These are phyloP conservation scores for Baryphthengus martii DNA, from an alignment of 2,113 vertebrate species.

Conservation along the genomic window DNA sequence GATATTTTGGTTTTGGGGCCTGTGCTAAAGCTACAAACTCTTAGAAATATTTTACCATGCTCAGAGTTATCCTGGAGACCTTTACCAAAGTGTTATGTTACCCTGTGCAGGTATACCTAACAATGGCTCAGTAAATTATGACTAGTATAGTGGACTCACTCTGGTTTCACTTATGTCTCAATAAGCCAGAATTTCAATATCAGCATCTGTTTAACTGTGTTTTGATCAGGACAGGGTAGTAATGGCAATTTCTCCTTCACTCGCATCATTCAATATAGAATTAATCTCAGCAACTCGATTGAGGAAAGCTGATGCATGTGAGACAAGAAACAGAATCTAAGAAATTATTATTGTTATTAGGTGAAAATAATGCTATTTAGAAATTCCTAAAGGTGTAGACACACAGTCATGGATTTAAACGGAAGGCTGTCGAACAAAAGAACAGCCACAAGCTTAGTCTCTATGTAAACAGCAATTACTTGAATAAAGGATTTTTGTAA, in stretches of 20 bases:
- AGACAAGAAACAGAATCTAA: neutral
- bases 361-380: neutral
- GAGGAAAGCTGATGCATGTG: neutral
- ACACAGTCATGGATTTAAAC: neutral
- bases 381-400: neutral
- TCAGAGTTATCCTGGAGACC: neutral
- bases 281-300: neutral
- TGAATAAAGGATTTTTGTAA: neutral
- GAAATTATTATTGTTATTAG: neutral
- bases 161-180: neutral
- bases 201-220: neutral
- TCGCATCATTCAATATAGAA: rapidly evolving
- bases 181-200: neutral
- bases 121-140: neutral
- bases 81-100: neutral
- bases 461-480: neutral
- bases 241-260: neutral
- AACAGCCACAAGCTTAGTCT: neutral
- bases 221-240: neutral
- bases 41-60: neutral
- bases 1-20: neutral
- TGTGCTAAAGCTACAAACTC: neutral
- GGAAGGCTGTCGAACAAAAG: neutral
- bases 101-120: neutral
- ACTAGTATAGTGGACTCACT: neutral